Base-by-base conservation (phyloP, 2,888 invertebrate genomes). In the Drosophila nigritarsus region DNA sequence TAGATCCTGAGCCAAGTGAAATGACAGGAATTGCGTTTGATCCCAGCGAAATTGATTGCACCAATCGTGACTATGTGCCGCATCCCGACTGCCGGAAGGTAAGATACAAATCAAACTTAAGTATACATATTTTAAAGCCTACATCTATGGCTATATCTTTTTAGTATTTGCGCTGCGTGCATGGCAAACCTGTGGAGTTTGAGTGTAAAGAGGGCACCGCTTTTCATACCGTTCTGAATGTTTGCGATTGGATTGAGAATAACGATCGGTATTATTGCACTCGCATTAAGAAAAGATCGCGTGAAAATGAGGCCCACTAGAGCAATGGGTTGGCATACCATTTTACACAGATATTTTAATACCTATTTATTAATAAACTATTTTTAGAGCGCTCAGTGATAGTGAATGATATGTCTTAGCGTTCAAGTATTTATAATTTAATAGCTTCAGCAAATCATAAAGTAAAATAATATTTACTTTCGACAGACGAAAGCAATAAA, bases 81-180 rank as follows among this genome's bases (percentile, higher is more conserved):
- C 94, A 95, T 83, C 92, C 94, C 65, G 94, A 95, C 67, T 96
- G 95, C 78, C 80, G 92, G 73, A 94, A 94, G 93, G 95, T 95
- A 92, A 60, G 50, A 1, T 6, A 0, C 0, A 0, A 20, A n/a
- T 4, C 4, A 34, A 15, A 40, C 3, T 30, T 5, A 6, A 20
- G 45, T 32, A 3, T 2, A 30, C 4, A 4, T n/a, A 2, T 20
- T 42, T 20, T 5, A 13, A 11, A 42, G 13, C 34, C 34, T 42
- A 20, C 42, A 42, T 42, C 20, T 42, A 20, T 42, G 20, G 11
- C 42, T 2, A 42, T 20, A 20, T 9, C 9, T 27, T 61, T 66
- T 18, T 93, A 97, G 97, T 98, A 97, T 89, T 97, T 96, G 94
- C 96, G 97, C 72, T 98, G 98, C 91, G 96, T 96, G 29, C 96